Percentiles rank a stretch among this genome's conserved stretches.
phyloP scores from a whole-genome alignment of 2,797 vertebrate species.

The Macropodus opercularis region DNA sequence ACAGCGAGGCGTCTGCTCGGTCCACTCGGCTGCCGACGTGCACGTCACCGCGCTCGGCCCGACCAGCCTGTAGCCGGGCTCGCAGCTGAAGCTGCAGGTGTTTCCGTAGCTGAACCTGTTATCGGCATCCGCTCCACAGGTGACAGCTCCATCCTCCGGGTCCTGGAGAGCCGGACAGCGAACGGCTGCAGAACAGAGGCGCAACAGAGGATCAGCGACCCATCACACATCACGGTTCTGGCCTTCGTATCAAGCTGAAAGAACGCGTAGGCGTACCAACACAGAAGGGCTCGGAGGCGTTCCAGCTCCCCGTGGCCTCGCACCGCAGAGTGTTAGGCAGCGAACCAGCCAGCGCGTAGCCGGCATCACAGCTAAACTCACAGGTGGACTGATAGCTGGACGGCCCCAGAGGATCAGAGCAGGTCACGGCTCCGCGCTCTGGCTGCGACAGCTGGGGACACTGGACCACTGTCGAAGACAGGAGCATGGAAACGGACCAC shows the following conservation, averaged over 20 bases:
- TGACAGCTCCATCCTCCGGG: slow-evolving; percentile 54
- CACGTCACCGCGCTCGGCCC: slow-evolving; percentile 72
- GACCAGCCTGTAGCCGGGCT: slow-evolving; percentile 69
- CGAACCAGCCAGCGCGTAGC: slow-evolving; percentile 62
- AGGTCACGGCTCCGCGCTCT: slow-evolving; percentile 51
- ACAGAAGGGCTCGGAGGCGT: slow-evolving; percentile 62
- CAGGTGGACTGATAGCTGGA: slow-evolving; percentile 74
- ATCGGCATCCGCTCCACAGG: slow-evolving; percentile 68
- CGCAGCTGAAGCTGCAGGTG: slow-evolving; percentile 81
- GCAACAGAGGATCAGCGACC: slow-evolving; percentile 6
- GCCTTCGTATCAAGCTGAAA: neutral
- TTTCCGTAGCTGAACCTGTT: slow-evolving; percentile 68
- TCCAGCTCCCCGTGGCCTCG: slow-evolving; percentile 72
- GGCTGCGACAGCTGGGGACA: slow-evolving; percentile 60
- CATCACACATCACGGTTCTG: neutral
- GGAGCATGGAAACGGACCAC: slow-evolving; percentile 8
- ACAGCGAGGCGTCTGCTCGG: slow-evolving; percentile 73
- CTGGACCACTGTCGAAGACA: slow-evolving; percentile 63
- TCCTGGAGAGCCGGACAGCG: slow-evolving; percentile 57
- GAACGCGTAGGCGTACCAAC: slow-evolving; percentile 54
- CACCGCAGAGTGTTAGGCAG: slow-evolving; percentile 63
- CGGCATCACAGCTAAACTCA: slow-evolving; percentile 73
- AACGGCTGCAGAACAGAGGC: slow-evolving; percentile 61
- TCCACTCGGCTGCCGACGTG: slow-evolving; percentile 79
- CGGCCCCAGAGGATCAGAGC: slow-evolving; percentile 51